Evolutionary conservation across 2,113 vertebrate genomes (phyloP).

Genomic region (Hemibagrus wyckioides): DNA sequence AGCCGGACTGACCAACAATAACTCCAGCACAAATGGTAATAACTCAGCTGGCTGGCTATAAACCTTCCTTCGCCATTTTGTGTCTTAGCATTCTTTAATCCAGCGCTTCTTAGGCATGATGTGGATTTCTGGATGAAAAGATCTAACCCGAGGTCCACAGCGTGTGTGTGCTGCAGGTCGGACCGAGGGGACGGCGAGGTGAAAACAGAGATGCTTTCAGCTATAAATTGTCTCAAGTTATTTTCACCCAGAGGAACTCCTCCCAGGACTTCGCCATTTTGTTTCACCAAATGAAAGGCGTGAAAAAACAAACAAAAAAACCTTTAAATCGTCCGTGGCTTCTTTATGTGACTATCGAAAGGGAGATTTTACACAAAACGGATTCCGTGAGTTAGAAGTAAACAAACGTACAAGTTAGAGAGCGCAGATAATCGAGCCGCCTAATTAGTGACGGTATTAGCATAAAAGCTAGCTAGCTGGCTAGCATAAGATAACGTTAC

Average conservation of each 20-base stretch:
- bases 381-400: neutral
- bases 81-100: slow-evolving; percentile 40
- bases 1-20: neutral
- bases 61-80: slow-evolving; percentile 70
- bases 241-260: slow-evolving; percentile 67
- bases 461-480: neutral
- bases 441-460: neutral
- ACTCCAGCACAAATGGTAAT: neutral
- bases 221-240: slow-evolving; percentile 41
- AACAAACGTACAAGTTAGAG: neutral
- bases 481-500: neutral
- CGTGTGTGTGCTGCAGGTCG: neutral
- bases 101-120: neutral
- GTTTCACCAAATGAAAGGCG: slow-evolving; percentile 47
- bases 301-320: neutral
- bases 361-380: neutral
- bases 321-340: neutral
- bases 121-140: neutral
- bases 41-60: slow-evolving; percentile 32
- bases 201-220: neutral
- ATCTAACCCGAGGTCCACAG: too few relatives aligned
- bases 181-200: fast-evolving
- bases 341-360: neutral
- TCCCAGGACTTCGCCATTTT: slow-evolving; percentile 78
- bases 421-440: too few relatives aligned